Evolutionary conservation across 2,113 vertebrate species (phyloP), one percentile per base, ranked within the genome.

Genomic region (Xyliphius kryptos): DNA sequence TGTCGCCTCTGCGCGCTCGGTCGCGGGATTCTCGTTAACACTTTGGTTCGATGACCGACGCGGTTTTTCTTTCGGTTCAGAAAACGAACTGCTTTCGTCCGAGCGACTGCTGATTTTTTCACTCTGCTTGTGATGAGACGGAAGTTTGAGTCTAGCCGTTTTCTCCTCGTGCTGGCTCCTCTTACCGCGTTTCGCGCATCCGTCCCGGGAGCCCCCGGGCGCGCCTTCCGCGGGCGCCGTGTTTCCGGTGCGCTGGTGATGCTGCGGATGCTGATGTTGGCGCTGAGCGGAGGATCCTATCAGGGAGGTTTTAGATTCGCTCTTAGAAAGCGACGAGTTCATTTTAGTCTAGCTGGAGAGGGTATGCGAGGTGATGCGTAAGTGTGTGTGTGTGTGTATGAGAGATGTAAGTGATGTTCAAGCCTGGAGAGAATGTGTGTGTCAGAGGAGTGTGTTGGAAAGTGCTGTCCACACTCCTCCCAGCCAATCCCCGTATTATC

Each of bases 291-390:
- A 44, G 1, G 83, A 72, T 71, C 81, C 87, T 70, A 91, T 85
- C 63, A 94, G 84, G 40, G 92, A 91, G 20, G 92, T 89, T 71
- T 87, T 85, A 67, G 92, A 91, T 66, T 95, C 91, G 88, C 92
- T 92, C 77, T 92, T 92, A 56, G 89, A 88, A 58, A 91, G 81
- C 76, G 89, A 75, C 57, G 90, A 86, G 83, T 90, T 95, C 92
- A 96, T 95, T 46, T 51, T 63, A 11, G 44, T 58, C 4, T 55
- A n/a, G n/a, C n/a, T n/a, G n/a, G 11, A 40, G 16, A 54, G 22
- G 20, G 14, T 2, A 12, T 15, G 14, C 6, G 51, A n/a, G 10
- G 55, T 2, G 54, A n/a, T 41, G 54, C 6, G 47, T 15, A 47
- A 5, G 48, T 55, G 53, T 8, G n/a, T n/a, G n/a, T n/a, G n/a